Evolutionary conservation across 1,140 invertebrate genomes (phyloP).

Genomic region (Procambarus virginalis): DNA sequence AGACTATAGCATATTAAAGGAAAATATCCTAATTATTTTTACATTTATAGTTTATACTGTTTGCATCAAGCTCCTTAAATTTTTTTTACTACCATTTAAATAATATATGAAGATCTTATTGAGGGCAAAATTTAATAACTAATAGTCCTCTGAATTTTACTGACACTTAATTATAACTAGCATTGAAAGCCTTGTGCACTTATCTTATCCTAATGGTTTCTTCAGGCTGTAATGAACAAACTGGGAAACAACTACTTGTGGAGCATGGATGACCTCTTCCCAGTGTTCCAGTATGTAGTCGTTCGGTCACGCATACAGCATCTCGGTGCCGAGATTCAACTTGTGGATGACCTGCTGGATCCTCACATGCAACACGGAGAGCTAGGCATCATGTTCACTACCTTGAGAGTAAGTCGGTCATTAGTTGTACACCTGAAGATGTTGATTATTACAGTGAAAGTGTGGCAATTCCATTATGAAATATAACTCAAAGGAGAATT

Average conservation of each 20-base stretch:
- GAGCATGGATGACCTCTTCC: constrained; percentile 91
- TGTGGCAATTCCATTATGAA: too few species aligned
- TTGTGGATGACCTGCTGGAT: constrained; percentile 89
- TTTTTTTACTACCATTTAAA: too few species aligned
- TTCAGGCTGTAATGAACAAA: constrained; percentile 77
- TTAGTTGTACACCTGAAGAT: neutral
- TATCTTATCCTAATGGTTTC: neutral
- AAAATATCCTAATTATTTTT: neutral
- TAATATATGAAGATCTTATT: too few species aligned
- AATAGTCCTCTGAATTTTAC: too few species aligned
- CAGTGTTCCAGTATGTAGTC: constrained; percentile 89
- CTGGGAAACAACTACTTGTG: constrained; percentile 80
- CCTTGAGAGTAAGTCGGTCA: constrained; percentile 79
- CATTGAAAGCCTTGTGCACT: too few species aligned
- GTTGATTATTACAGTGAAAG: too few species aligned
- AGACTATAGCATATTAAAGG: too few species aligned
- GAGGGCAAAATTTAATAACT: too few species aligned
- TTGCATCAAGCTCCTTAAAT: too few species aligned
- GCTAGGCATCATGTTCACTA: constrained; percentile 89
- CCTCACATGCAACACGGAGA: constrained; percentile 84
- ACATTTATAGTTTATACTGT: neutral
- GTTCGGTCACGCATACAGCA: constrained; percentile 86
- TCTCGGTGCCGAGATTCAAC: constrained; percentile 88
- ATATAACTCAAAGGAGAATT: too few species aligned
- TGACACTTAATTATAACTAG: too few species aligned